A percentile compares a stretch with the other conserved stretches of the same genome.
phyloP scores from a whole-genome alignment of 2,113 vertebrate species.

The Isurus oxyrinchus region DNA sequence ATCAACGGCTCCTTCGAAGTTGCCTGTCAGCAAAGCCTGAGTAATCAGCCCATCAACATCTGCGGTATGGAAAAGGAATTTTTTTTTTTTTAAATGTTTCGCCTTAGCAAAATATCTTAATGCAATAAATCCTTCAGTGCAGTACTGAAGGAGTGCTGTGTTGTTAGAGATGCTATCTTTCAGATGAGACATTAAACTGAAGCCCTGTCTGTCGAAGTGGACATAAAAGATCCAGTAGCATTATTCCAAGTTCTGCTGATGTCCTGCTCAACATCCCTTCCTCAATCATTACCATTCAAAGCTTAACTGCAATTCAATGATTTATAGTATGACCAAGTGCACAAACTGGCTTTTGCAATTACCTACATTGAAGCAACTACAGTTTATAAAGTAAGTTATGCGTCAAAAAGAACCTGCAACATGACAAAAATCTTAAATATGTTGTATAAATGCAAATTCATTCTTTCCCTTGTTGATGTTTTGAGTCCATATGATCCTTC shows the following conservation, averaged over 20 bases:
- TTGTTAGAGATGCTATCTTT: background rate
- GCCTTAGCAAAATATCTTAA: background rate
- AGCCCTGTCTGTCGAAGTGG: background rate
- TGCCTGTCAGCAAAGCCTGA: conserved; percentile 82
- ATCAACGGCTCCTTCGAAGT: conserved; percentile 84
- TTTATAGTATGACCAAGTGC: background rate
- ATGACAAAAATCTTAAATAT: background rate
- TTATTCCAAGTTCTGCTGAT: background rate
- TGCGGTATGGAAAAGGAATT: conserved; percentile 45
- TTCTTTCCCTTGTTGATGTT: too few species aligned
- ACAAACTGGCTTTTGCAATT: background rate
- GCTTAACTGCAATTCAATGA: background rate
- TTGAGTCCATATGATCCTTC: too few species aligned
- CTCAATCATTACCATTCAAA: background rate
- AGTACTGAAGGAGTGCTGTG: background rate
- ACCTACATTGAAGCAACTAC: background rate
- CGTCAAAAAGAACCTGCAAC: background rate
- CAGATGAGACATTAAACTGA: background rate
- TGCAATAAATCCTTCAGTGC: background rate
- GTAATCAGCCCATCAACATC: conserved; percentile 92
- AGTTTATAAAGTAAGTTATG: background rate
- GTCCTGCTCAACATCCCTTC: too few species aligned
- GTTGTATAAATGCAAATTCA: background rate
- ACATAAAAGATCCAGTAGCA: background rate
- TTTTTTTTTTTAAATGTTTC: background rate